phyloP scores from a whole-genome alignment of 2,797 vertebrate genomes.

The Muscicapa comitata region DNA sequence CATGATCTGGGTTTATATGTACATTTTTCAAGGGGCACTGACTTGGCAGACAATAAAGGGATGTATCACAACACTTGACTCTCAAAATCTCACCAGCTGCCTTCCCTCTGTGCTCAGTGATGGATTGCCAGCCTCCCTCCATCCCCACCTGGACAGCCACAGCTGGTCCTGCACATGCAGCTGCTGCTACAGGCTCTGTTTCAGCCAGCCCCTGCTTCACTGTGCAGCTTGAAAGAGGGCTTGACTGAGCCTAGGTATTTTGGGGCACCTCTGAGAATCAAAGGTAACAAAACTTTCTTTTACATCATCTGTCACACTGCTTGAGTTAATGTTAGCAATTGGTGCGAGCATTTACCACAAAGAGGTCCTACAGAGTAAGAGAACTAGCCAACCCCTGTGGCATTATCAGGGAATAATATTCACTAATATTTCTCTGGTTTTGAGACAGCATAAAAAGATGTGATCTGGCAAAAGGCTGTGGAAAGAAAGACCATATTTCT shows the following conservation, averaged over 20 bases:
- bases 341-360: neutral
- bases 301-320: accelerated
- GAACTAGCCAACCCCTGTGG: neutral
- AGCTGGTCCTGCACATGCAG: neutral
- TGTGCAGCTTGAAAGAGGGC: neutral
- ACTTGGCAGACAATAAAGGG: neutral
- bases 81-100: neutral
- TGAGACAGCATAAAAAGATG: neutral
- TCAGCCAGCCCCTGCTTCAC: neutral
- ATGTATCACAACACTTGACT: neutral
- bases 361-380: neutral
- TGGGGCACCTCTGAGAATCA: neutral
- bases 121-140: neutral
- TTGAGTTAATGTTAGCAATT: neutral
- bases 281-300: neutral
- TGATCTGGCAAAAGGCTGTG: neutral
- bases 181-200: neutral
- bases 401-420: neutral
- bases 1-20: neutral
- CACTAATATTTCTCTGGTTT: neutral
- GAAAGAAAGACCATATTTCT: neutral
- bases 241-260: neutral
- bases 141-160: neutral
- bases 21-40: neutral
- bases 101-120: neutral